phyloP scores from a whole-genome alignment of 2,888 invertebrate genomes.

The Dynastes tityus region DNA sequence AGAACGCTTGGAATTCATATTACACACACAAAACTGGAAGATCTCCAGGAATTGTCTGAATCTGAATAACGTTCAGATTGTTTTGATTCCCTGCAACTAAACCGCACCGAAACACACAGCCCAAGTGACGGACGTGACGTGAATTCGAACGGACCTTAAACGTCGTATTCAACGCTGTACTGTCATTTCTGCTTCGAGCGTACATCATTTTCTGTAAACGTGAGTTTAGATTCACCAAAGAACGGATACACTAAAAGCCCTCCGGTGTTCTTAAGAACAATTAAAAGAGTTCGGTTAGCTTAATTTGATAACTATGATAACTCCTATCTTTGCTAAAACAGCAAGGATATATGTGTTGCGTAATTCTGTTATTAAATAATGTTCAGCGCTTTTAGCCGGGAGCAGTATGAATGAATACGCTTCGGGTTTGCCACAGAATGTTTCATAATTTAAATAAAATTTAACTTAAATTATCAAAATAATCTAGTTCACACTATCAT shows the following conservation, averaged over 20 bases:
- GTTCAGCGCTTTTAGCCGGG: no score
- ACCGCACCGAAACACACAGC: conserved; percentile 40
- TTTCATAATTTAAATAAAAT: no score
- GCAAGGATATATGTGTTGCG: no score
- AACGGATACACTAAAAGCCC: not conserved
- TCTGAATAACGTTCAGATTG: conserved; percentile 29
- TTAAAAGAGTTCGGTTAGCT: not conserved
- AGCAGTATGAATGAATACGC: no score
- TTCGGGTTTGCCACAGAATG: no score
- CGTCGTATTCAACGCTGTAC: conserved; percentile 36
- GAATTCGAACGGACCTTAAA: conserved; percentile 39
- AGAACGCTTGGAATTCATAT: no score
- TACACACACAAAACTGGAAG: not conserved
- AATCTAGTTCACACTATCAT: no score
- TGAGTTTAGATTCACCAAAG: conserved; percentile 21
- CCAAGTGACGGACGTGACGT: conserved; percentile 40
- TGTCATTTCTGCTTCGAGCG: conserved; percentile 18
- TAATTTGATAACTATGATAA: no score
- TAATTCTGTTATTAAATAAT: no score
- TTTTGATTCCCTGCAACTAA: conserved; percentile 34
- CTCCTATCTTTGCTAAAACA: no score
- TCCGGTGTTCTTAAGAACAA: not conserved
- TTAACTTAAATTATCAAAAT: no score
- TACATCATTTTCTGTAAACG: conserved; percentile 46
- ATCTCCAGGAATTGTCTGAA: conserved; percentile 14